Percentiles rank a stretch among this genome's conserved stretches.
Conservation (phyloP, 2,113 vertebrate genomes). For the Channa maculata region DNA sequence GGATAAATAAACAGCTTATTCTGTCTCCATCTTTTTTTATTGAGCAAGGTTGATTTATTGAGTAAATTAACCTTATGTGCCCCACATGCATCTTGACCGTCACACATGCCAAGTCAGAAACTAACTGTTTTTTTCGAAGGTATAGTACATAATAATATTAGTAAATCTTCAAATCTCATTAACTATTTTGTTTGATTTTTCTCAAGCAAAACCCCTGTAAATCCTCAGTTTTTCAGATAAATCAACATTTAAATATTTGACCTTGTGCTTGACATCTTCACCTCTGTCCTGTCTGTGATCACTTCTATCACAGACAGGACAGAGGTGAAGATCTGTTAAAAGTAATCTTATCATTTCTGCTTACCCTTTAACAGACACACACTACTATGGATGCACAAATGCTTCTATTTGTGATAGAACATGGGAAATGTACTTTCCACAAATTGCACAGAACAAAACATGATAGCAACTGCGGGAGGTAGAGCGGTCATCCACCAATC, state of each 20-base stretch:
- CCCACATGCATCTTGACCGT: constrained; percentile 45
- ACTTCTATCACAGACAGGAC: too few species aligned
- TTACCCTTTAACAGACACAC: too few species aligned
- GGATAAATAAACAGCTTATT: constrained; percentile 72
- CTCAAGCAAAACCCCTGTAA: not conserved
- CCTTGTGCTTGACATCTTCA: not conserved
- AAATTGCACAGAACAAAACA: too few species aligned
- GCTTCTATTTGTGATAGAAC: too few species aligned
- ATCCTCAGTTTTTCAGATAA: too few species aligned
- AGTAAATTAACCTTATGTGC: constrained; percentile 50
- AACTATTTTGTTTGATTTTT: not conserved
- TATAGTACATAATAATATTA: not conserved
- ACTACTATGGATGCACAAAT: too few species aligned
- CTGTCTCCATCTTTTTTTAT: constrained; percentile 65
- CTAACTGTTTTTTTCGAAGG: not conserved
- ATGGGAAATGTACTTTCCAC: too few species aligned
- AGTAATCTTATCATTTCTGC: too few species aligned
- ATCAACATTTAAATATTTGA: not conserved
- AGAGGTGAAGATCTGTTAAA: too few species aligned
- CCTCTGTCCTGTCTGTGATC: too few species aligned
- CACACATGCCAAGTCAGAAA: constrained; percentile 31
- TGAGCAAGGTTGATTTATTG: constrained; percentile 17
- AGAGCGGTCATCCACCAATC: too few species aligned
- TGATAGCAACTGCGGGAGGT: too few species aligned
- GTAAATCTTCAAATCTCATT: not conserved